Evolutionary conservation across 1,140 invertebrate genomes (phyloP).

Genomic region (Saccostrea glomerata): DNA sequence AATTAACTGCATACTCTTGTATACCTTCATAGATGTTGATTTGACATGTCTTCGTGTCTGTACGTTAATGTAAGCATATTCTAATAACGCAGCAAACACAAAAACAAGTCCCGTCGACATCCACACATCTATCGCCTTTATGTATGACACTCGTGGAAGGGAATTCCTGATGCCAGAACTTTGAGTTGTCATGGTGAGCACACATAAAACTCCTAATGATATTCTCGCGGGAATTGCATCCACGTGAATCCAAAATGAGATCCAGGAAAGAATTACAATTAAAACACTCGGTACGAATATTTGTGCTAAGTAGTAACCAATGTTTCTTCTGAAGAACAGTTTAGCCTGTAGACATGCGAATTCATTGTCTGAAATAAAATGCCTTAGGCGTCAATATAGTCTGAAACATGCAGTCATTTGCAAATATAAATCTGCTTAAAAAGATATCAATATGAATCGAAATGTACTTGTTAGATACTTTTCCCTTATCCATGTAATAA

Average conservation of each 20-base stretch:
- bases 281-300: constrained; percentile 96
- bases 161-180: constrained; percentile 66
- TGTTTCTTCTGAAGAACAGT: constrained; percentile 86
- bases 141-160: constrained; percentile 81
- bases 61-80: constrained; percentile 87
- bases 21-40: constrained; percentile 21
- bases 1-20: too few species aligned
- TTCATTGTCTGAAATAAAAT: constrained; percentile 23
- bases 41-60: constrained; percentile 29
- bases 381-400: too few species aligned
- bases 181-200: constrained; percentile 72
- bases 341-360: constrained; percentile 48
- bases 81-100: constrained; percentile 89
- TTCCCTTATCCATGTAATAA: too few species aligned
- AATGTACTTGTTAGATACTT: too few species aligned
- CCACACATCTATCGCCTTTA: constrained; percentile 91
- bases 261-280: constrained; percentile 96
- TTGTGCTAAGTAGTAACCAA: constrained; percentile 95
- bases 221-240: constrained; percentile 83
- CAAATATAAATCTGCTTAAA: too few species aligned
- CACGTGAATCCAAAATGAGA: constrained; percentile 92
- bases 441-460: too few species aligned
- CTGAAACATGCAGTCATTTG: too few species aligned
- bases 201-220: constrained; percentile 80
- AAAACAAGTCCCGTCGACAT: constrained; percentile 93